phyloP scores from a whole-genome alignment of 2,888 invertebrate genomes.

The Acleris sparsana region DNA sequence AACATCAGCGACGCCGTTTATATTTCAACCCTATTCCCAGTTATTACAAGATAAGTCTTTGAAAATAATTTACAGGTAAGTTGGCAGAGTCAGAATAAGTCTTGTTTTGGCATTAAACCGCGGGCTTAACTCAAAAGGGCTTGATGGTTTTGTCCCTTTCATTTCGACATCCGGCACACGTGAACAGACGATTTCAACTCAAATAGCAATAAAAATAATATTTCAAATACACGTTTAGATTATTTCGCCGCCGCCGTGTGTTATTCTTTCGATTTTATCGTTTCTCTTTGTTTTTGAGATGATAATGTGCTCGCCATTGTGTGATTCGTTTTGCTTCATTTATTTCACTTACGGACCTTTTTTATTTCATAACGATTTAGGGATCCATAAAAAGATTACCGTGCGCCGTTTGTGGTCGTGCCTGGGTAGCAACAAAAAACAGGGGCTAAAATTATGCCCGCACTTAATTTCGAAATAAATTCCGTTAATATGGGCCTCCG shows the following conservation, averaged over 20 bases:
- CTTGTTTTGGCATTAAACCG: slow-evolving; percentile 72
- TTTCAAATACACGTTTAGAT: slow-evolving; percentile 41
- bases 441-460: slow-evolving; percentile 5
- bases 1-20: slow-evolving; percentile 42
- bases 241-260: slow-evolving; percentile 41
- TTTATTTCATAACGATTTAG: slow-evolving; percentile 17
- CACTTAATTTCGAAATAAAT: not conserved
- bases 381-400: slow-evolving; percentile 9
- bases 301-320: slow-evolving; percentile 36
- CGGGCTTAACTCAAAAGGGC: slow-evolving; percentile 65
- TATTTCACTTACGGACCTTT: slow-evolving; percentile 24
- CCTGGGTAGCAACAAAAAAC: slow-evolving; percentile 19
- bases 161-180: slow-evolving; percentile 76
- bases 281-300: slow-evolving; percentile 38
- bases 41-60: slow-evolving; percentile 37
- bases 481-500: not conserved
- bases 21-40: slow-evolving; percentile 50
- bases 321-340: slow-evolving; percentile 33
- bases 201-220: slow-evolving; percentile 59
- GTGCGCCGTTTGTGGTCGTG: slow-evolving; percentile 21
- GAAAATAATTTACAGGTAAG: slow-evolving; percentile 33
- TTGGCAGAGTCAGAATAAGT: slow-evolving; percentile 56
- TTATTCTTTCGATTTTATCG: slow-evolving; percentile 41
- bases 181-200: slow-evolving; percentile 58
- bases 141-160: slow-evolving; percentile 69